Percentiles rank a stretch among this genome's conserved stretches.
Evolutionary conservation across 2,797 vertebrate species (phyloP).

Genomic region (Mycteria americana): DNA sequence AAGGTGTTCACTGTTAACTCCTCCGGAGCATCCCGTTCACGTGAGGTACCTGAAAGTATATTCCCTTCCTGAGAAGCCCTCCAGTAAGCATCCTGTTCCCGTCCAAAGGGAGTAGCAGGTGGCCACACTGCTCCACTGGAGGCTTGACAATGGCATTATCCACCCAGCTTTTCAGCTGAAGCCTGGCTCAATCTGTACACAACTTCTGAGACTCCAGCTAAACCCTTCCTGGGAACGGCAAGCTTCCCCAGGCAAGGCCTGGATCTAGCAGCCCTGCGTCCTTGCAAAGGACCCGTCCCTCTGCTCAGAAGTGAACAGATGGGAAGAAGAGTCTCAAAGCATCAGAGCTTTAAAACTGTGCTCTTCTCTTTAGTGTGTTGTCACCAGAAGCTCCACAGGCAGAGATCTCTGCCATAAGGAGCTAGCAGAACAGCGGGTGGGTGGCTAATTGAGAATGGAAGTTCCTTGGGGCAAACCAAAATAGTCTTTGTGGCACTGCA

Average conservation of each 20-base stretch:
- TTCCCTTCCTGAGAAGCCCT: neutral
- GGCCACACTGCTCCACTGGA: conserved; percentile 18
- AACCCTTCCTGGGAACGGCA: neutral
- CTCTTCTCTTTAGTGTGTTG: neutral
- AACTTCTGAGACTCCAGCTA: neutral
- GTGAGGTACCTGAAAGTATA: neutral
- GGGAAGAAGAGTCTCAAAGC: conserved; percentile 19
- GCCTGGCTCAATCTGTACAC: neutral
- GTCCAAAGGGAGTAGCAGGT: conserved; percentile 25
- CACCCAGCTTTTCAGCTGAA: conserved; percentile 17
- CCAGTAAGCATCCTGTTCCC: neutral
- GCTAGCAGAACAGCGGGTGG: neutral
- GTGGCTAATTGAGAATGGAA: neutral
- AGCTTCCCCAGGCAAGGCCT: neutral
- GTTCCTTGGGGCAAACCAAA: neutral
- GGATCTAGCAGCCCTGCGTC: neutral
- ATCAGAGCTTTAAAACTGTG: neutral
- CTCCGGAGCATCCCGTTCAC: neutral
- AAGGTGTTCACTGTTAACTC: neutral
- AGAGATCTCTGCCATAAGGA: conserved; percentile 17
- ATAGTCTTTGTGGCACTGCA: neutral
- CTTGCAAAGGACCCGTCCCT: neutral
- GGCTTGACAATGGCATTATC: conserved; percentile 22
- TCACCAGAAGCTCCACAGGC: neutral
- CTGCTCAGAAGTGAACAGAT: conserved; percentile 36